Evolutionary conservation across 2,113 vertebrate genomes (phyloP).

Genomic region (Lamprotornis superbus): DNA sequence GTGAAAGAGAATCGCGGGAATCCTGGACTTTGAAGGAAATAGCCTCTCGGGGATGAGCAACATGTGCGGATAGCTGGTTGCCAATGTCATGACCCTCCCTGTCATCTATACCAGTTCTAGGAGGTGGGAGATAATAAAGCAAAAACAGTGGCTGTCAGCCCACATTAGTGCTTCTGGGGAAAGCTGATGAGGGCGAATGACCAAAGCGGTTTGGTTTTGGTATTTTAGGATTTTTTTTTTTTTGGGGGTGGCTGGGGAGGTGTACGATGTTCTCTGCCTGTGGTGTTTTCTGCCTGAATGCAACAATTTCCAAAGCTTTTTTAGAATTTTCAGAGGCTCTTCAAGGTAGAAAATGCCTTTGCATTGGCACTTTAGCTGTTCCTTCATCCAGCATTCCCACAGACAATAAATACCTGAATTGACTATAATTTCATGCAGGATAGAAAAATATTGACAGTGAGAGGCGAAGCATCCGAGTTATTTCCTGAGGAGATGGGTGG

Average conservation of each 20-base stretch:
- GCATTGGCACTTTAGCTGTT: neutral
- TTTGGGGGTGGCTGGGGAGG: accelerated
- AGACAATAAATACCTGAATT: neutral
- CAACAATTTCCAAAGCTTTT: neutral
- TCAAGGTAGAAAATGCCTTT: neutral
- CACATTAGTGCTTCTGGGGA: neutral
- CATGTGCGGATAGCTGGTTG: neutral
- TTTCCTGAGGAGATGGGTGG: neutral
- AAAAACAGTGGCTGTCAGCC: neutral
- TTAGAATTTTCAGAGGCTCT: neutral
- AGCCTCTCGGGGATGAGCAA: neutral
- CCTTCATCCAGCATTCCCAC: neutral
- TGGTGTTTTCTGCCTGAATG: neutral
- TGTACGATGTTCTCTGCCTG: neutral
- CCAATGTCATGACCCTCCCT: neutral
- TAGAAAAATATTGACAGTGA: neutral
- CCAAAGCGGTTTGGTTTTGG: neutral
- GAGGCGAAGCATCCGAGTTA: accelerated
- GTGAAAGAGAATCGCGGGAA: neutral
- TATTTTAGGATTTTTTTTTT: accelerated
- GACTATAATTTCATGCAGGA: neutral
- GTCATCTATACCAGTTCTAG: neutral
- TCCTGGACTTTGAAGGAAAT: neutral
- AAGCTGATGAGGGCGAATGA: neutral
- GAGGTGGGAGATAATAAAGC: neutral